phyloP scores from a whole-genome alignment of 2,113 vertebrate species.

The Gopherus evgoodei region DNA sequence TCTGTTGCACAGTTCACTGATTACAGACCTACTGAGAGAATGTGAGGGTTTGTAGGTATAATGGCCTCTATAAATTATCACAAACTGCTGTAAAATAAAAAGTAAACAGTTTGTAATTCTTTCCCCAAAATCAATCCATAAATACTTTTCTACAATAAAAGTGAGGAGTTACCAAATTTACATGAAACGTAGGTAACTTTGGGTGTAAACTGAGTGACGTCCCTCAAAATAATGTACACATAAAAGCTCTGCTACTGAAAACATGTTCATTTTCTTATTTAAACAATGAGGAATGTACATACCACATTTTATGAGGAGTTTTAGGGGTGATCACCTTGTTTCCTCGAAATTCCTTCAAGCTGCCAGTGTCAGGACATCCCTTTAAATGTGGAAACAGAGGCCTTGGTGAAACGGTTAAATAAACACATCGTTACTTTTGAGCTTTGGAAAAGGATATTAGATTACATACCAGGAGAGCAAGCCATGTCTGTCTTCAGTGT shows the following conservation, averaged over 20 bases:
- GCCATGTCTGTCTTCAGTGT: conserved; percentile 61
- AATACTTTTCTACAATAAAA: background rate
- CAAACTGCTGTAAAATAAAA: background rate
- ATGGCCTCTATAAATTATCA: background rate
- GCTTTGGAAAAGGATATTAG: conserved; percentile 79
- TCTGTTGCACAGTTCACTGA: background rate
- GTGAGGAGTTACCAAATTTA: background rate
- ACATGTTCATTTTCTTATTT: conserved; percentile 11
- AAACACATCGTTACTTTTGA: conserved; percentile 76
- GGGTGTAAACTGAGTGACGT: background rate
- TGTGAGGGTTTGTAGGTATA: background rate
- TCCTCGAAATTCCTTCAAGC: conserved; percentile 67
- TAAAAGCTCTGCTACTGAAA: background rate
- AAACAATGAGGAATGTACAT: conserved; percentile 41
- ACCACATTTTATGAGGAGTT: conserved; percentile 33
- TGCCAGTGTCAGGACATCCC: conserved; percentile 60
- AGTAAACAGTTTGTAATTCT: background rate
- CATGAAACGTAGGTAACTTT: accelerated
- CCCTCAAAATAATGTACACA: background rate
- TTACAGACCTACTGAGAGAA: conserved; percentile 5
- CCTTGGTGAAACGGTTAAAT: conserved; percentile 77
- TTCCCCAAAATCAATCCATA: background rate
- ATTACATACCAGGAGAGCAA: conserved; percentile 74
- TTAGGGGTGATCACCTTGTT: conserved; percentile 13
- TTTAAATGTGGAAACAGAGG: conserved; percentile 26